Evolutionary conservation across 2,888 invertebrate genomes (phyloP), one percentile per base, ranked within the genome.

Genomic region (Noctua fimbriata): DNA sequence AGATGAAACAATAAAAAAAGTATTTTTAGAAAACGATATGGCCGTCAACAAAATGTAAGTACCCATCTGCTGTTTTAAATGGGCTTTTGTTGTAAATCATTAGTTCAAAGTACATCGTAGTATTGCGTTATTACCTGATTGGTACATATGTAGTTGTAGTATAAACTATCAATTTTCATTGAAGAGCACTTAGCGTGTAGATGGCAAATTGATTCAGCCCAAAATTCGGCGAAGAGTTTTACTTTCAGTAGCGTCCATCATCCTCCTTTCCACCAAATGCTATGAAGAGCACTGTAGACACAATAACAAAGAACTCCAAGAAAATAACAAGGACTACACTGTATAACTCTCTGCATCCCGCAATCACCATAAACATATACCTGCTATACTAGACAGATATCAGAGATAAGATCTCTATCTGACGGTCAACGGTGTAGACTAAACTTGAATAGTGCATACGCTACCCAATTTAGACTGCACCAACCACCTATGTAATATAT

Each of bases 11-110:
- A 41, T 10, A 47, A 47, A 36, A n/a, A 10, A n/a, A 10, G 28
- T 21, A 72, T 66, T 60, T 63, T 52, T 60, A 66, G 44, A 65
- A 49, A 63, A 24, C 24, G 6, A 44, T 60, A 58, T 63, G 16
- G 41, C 4, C 14, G 49, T 65, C 65, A 70, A n/a, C 69, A 44
- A n/a, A 58, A 66, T n/a, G 80, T 78, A 78, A 78, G 79, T 73
- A 79, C 24, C 52, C 44, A 44, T 18, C 21, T 28, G 21, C 32
- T 55, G 44, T 44, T 32, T 32, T 32, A 44, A 71, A 52, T 21
- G 14, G 73, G 80, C 36, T 66, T 44, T 52, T 52, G 44, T 21
- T 36, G 60, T 44, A 52, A n/a, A 74, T 52, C 52, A 16, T 73
- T 49, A 36, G 41, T 58, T 49, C 16, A 12, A 36, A 41, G 49